Evolutionary conservation across 1,140 invertebrate species (phyloP).

Genomic region (Tetragnatha versicolor): DNA sequence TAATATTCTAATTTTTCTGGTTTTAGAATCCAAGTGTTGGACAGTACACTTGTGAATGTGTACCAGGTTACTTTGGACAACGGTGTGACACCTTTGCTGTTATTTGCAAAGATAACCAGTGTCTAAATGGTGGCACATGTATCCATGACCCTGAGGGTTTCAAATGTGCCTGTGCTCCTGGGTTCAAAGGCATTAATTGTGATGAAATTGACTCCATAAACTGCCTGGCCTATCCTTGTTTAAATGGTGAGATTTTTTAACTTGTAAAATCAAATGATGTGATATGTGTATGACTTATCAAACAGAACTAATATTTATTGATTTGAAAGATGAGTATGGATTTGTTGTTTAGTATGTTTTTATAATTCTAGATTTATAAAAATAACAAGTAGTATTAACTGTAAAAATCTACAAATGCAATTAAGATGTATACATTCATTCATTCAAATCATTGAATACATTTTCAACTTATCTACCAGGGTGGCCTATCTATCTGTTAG

Average conservation of each 20-base stretch:
- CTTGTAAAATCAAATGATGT: no score
- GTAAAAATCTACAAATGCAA: no score
- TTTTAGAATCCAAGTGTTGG: slow-evolving; percentile 34
- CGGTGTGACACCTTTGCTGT: slow-evolving; percentile 79
- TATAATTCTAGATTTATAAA: no score
- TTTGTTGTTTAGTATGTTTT: no score
- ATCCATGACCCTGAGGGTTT: slow-evolving; percentile 56
- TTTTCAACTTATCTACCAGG: no score
- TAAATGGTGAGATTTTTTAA: slow-evolving; percentile 73
- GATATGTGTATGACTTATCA: no score
- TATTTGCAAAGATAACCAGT: slow-evolving; percentile 77
- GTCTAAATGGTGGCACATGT: slow-evolving; percentile 83
- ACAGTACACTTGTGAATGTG: slow-evolving; percentile 74
- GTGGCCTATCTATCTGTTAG: no score
- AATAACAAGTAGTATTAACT: no score
- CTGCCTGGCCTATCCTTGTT: slow-evolving; percentile 80
- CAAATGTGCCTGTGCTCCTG: slow-evolving; percentile 44
- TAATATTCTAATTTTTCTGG: slow-evolving; percentile 53
- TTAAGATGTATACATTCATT: no score
- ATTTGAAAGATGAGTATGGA: no score
- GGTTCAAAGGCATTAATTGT: slow-evolving; percentile 51
- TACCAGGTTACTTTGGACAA: slow-evolving; percentile 78
- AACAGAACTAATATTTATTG: no score
- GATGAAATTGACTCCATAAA: slow-evolving; percentile 70
- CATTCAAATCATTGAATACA: no score